Evolutionary conservation across 2,113 vertebrate species (phyloP), one percentile per base, ranked within the genome.

Genomic region (Regulus satrapa): DNA sequence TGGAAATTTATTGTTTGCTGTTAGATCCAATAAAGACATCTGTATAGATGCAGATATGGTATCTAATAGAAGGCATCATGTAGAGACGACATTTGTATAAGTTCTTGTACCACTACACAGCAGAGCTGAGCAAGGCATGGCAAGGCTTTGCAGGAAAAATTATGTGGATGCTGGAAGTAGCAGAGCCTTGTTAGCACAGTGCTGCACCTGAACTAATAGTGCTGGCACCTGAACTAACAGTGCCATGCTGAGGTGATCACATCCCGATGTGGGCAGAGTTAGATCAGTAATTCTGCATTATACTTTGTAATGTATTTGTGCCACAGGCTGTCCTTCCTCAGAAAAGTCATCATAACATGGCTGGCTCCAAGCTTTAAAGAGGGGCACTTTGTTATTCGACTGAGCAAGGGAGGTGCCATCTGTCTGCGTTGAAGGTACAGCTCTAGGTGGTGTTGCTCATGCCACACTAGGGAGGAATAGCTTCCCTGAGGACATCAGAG

Each of bases 141-240:
- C n/a, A 71, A 80, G 14, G 29, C n/a, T 89, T 85, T 56, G n/a
- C 69, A 92, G 58, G 40, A 38, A 85, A 92, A 73, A 58, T 45
- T 11, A 15, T 54, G 78, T 88, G 90, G 62, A 83, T 73, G 25
- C 90, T 94, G 92, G 92, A 95, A 95, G 64, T 36, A 78, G 48
- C 31, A 74, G 61, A 63, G 40, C 64, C 17, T 0, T 38, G 67
- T 88, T 94, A 88, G 88, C 85, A 85, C 90, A 69, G 28, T 69
- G 16, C 89, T 93, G 92, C 92, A 94, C 94, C 96, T 94, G 88
- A 93, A 82, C 92, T 85, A 96, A 94, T 72, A 94, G 59, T 17
- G 20, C 52, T 81, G 94, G 59, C 94, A 93, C 94, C 87, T 93
- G 89, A 95, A 95, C 82, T 85, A 96, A 93, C 88, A 97, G 45